These are phyloP conservation scores for Eleginops maclovinus DNA, from an alignment of 2,113 vertebrate species.

Conservation along the genomic window DNA sequence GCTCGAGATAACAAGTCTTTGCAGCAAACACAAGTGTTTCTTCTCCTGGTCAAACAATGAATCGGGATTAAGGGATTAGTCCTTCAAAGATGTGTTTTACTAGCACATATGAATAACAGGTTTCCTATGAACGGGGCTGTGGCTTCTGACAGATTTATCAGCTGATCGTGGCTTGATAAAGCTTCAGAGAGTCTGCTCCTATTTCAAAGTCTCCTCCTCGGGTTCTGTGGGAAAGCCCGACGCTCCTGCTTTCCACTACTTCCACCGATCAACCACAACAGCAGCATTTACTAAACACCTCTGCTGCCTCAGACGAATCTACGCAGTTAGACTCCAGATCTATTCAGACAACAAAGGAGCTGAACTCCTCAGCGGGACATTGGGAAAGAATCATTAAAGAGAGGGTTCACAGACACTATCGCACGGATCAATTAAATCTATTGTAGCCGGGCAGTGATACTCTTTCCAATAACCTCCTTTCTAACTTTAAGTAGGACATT, in stretches of 20 bases:
- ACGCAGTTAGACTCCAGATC: constrained; percentile 43
- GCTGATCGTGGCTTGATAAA: constrained; percentile 69
- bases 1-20: constrained; percentile 41
- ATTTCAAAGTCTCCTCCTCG: constrained; percentile 70
- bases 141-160: constrained; percentile 72
- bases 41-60: constrained; percentile 42
- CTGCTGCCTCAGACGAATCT: constrained; percentile 39
- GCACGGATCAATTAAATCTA: constrained; percentile 64
- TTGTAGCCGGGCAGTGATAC: constrained; percentile 33
- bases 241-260: constrained; percentile 60
- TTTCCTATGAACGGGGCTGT: constrained; percentile 36
- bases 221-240: constrained; percentile 68
- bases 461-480: constrained; percentile 55
- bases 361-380: constrained; percentile 46
- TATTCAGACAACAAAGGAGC: constrained; percentile 46
- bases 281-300: constrained; percentile 45
- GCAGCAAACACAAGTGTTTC: constrained; percentile 49
- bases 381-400: constrained; percentile 60
- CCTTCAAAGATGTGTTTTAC: constrained; percentile 63
- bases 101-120: constrained; percentile 47
- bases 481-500: constrained; percentile 12
- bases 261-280: constrained; percentile 41
- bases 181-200: constrained; percentile 66
- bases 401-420: constrained; percentile 51
- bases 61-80: constrained; percentile 64